phyloP scores from a whole-genome alignment of 2,797 vertebrate species.

The Odontamblyopus rebecca region DNA sequence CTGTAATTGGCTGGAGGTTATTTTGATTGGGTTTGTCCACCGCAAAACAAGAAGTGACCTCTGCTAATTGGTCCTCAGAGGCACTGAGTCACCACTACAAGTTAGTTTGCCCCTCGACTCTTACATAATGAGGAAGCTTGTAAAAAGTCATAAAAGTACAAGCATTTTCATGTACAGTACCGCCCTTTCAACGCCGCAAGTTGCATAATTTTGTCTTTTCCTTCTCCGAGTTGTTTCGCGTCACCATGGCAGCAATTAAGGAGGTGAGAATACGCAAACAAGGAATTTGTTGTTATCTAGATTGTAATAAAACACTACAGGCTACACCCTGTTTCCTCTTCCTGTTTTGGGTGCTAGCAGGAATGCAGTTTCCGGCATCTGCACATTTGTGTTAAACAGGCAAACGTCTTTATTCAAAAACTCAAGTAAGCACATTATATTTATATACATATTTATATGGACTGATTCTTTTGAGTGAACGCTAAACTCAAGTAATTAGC shows the following conservation, averaged over 20 bases:
- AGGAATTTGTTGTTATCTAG: conserved; percentile 63
- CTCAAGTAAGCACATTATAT: too few relatives aligned
- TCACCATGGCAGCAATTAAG: conserved; percentile 44
- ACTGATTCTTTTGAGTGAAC: too few relatives aligned
- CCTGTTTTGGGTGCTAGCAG: conserved; percentile 72
- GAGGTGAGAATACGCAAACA: conserved; percentile 73
- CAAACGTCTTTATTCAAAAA: background rate
- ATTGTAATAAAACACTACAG: conserved; percentile 66
- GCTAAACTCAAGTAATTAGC: too few relatives aligned
- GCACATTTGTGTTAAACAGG: background rate
- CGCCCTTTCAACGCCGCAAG: background rate
- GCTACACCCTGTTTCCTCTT: conserved; percentile 69
- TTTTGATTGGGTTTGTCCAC: conserved; percentile 2
- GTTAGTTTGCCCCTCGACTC: conserved; percentile 18
- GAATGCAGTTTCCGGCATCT: conserved; percentile 32
- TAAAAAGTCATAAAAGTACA: background rate
- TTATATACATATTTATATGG: too few relatives aligned
- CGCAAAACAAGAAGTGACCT: conserved; percentile 20
- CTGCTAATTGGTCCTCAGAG: conserved; percentile 23
- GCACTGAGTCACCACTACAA: conserved; percentile 4
- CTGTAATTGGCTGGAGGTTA: background rate
- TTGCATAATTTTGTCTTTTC: conserved; percentile 35
- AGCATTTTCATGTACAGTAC: conserved; percentile 12
- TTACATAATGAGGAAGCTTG: background rate
- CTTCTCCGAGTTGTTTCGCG: conserved; percentile 25